Percentiles rank a stretch among this genome's conserved stretches.
phyloP scores from a whole-genome alignment of 2,797 vertebrate species.

The Halcyon chelicuti region DNA sequence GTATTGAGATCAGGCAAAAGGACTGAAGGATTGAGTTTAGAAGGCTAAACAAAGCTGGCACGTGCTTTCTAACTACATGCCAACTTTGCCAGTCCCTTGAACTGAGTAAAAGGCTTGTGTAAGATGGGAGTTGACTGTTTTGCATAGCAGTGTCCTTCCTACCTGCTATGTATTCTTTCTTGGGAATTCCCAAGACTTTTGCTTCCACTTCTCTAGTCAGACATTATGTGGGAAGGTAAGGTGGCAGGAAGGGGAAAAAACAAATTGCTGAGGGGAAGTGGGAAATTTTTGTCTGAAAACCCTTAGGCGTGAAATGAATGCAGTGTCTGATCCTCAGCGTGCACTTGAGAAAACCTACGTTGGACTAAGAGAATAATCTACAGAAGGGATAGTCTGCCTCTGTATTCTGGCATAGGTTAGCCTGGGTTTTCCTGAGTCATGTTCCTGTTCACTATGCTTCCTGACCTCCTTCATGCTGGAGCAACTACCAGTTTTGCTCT shows the following conservation, averaged over 20 bases:
- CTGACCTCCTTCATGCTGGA: neutral
- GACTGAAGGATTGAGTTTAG: neutral
- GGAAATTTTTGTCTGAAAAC: neutral
- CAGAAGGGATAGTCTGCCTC: neutral
- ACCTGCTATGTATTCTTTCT: neutral
- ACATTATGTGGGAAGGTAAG: neutral
- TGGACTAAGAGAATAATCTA: neutral
- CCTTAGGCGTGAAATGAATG: neutral
- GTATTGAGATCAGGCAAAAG: neutral
- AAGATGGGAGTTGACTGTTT: neutral
- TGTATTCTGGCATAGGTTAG: neutral
- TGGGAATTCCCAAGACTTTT: neutral
- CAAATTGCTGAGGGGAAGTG: neutral
- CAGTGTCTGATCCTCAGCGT: neutral
- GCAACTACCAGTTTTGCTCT: conserved; percentile 47
- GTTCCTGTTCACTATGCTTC: neutral
- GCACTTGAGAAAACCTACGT: neutral
- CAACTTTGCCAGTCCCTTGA: neutral
- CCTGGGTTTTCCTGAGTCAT: neutral
- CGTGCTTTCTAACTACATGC: neutral
- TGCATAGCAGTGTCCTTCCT: neutral
- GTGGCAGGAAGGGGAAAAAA: neutral
- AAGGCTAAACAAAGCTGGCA: neutral
- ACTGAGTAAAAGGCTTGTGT: neutral
- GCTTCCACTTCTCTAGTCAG: neutral